Evolutionary conservation across 1,140 invertebrate genomes (phyloP).

Genomic region (Drosophila azteca): DNA sequence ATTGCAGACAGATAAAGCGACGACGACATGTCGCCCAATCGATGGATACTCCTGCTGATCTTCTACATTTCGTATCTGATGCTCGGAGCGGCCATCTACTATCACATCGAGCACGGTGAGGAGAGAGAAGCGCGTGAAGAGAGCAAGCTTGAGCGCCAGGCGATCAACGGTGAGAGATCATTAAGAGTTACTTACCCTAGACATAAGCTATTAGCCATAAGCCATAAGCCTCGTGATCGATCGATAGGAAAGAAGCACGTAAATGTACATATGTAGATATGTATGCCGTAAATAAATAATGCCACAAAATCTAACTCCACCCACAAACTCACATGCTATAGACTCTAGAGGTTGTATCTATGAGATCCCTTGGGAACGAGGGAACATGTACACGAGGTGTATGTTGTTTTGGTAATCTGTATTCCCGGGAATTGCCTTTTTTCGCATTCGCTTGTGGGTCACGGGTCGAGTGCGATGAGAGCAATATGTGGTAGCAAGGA

Average conservation of each 20-base stretch:
- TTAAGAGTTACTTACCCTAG: not conserved
- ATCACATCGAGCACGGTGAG: conserved; percentile 89
- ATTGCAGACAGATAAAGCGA: conserved; percentile 58
- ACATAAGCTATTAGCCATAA: conserved; percentile 6
- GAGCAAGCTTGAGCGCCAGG: conserved; percentile 84
- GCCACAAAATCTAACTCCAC: conserved; percentile 37
- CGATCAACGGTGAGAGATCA: conserved; percentile 87
- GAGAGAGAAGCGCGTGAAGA: conserved; percentile 86
- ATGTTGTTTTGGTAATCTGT: too few relatives aligned
- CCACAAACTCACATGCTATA: too few relatives aligned
- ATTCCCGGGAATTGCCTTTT: too few relatives aligned
- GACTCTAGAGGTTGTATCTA: too few relatives aligned
- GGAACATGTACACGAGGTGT: too few relatives aligned
- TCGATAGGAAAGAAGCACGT: too few relatives aligned
- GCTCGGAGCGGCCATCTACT: conserved; percentile 91
- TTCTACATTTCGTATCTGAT: conserved; percentile 90
- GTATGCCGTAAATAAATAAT: conserved; percentile 54
- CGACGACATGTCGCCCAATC: conserved; percentile 90
- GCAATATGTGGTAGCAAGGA: too few relatives aligned
- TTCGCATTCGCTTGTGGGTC: too few relatives aligned
- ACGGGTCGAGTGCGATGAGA: too few relatives aligned
- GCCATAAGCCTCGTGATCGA: conserved; percentile 23
- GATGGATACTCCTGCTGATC: conserved; percentile 90
- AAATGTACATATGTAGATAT: conserved; percentile 11
- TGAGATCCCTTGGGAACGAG: too few relatives aligned